Evolutionary conservation across 2,113 vertebrate genomes (phyloP).

Genomic region (Caretta caretta): DNA sequence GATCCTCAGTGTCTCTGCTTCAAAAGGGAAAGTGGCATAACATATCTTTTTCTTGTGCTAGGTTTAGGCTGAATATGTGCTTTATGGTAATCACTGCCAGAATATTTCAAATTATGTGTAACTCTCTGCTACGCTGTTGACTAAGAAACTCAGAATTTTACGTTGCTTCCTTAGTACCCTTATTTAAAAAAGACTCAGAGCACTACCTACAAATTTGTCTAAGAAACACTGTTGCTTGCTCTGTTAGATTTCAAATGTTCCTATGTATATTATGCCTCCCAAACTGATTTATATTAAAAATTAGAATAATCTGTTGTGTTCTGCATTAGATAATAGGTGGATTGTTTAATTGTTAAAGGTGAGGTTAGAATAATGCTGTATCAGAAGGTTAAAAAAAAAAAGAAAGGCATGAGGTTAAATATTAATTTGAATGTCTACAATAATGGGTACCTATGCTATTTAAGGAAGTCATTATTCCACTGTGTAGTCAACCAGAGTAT

Average conservation of each 20-base stretch:
- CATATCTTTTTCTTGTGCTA: neutral
- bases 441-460: conserved; percentile 74
- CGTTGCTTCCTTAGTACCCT: neutral
- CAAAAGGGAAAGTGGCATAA: neutral
- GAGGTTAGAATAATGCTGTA: conserved; percentile 61
- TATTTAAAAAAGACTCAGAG: neutral
- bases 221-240: neutral
- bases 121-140: neutral
- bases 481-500: conserved; percentile 78
- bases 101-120: neutral
- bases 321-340: conserved; percentile 9
- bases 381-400: conserved; percentile 34
- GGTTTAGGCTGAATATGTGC: neutral
- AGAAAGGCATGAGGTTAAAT: conserved; percentile 77
- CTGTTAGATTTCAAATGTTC: neutral
- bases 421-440: conserved; percentile 81
- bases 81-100: neutral
- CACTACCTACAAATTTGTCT: neutral
- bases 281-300: conserved; percentile 16
- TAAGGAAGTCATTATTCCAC: conserved; percentile 81
- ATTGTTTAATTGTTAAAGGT: conserved; percentile 54
- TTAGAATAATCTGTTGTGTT: conserved; percentile 10
- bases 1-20: neutral
- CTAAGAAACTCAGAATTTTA: neutral
- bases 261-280: neutral